Evolutionary conservation across 2,797 vertebrate species (phyloP).

Genomic region (Menidia menidia): DNA sequence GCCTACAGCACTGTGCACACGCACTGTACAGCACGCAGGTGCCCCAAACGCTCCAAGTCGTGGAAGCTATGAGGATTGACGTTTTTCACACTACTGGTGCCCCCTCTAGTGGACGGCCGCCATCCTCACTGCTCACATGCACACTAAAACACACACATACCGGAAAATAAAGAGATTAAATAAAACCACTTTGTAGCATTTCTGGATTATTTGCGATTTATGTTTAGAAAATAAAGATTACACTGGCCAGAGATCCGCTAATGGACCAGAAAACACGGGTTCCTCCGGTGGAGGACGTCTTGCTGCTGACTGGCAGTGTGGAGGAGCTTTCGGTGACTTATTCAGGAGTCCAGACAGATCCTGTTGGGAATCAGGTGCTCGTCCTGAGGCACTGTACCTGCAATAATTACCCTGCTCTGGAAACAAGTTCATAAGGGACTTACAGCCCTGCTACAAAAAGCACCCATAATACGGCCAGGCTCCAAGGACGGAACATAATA

Average conservation of each 20-base stretch:
- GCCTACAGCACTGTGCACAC: constrained; percentile 61
- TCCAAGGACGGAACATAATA: constrained; percentile 57
- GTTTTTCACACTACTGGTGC: constrained; percentile 78
- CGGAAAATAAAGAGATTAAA: background rate
- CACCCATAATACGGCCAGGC: constrained; percentile 57
- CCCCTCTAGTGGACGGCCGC: constrained; percentile 81
- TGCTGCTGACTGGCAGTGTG: constrained; percentile 49
- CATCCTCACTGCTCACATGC: constrained; percentile 52
- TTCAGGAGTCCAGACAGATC: constrained; percentile 63
- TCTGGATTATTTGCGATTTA: constrained; percentile 20
- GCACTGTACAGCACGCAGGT: constrained; percentile 42
- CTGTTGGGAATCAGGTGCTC: constrained; percentile 71
- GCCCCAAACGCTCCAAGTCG: constrained; percentile 53
- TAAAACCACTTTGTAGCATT: constrained; percentile 19
- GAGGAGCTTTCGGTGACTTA: constrained; percentile 53
- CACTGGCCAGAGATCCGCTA: constrained; percentile 18
- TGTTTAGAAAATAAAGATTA: background rate
- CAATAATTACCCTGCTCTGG: constrained; percentile 75
- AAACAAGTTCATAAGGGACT: constrained; percentile 77
- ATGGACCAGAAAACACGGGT: constrained; percentile 10
- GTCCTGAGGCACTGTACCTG: constrained; percentile 72
- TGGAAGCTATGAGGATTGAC: constrained; percentile 51
- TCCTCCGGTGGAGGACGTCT: constrained; percentile 33
- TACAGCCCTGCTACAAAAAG: constrained; percentile 59
- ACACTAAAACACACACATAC: background rate